Conservation (phyloP, 2,113 vertebrate species). For the Danionella cerebrum region DNA sequence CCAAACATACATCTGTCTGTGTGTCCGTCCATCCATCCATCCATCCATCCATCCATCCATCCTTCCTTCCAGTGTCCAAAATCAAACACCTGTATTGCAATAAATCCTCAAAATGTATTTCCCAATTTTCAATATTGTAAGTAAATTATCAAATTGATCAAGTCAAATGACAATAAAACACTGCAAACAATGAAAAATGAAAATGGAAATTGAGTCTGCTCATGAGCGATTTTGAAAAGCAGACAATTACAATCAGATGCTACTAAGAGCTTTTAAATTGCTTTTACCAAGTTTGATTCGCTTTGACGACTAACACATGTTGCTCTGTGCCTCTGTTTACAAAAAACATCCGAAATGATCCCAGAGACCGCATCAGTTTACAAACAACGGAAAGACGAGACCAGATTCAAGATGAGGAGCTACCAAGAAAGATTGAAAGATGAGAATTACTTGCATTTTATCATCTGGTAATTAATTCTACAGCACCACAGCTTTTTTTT, state of each 20-base stretch:
- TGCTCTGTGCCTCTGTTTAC: not conserved
- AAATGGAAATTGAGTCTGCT: not conserved
- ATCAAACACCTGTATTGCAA: too few relatives aligned
- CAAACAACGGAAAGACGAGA: not conserved
- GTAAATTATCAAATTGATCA: not conserved
- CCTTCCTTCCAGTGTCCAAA: too few relatives aligned
- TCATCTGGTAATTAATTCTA: too few relatives aligned
- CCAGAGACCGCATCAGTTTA: not conserved
- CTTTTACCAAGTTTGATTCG: conserved; percentile 11
- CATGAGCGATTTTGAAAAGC: not conserved
- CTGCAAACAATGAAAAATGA: not conserved
- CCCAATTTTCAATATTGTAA: too few relatives aligned
- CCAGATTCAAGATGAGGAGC: not conserved
- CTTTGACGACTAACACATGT: not conserved
- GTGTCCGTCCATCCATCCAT: too few relatives aligned
- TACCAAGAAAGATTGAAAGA: not conserved
- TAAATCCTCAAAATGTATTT: too few relatives aligned
- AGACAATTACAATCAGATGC: not conserved
- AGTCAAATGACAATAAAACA: not conserved
- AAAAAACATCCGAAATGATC: not conserved
- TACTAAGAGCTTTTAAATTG: not conserved
- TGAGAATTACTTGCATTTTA: too few relatives aligned
- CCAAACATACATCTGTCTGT: not conserved
- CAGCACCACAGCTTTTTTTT: too few relatives aligned
- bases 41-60: too few relatives aligned